Evolutionary conservation across 2,797 vertebrate species (phyloP).

Genomic region (Fringilla coelebs): DNA sequence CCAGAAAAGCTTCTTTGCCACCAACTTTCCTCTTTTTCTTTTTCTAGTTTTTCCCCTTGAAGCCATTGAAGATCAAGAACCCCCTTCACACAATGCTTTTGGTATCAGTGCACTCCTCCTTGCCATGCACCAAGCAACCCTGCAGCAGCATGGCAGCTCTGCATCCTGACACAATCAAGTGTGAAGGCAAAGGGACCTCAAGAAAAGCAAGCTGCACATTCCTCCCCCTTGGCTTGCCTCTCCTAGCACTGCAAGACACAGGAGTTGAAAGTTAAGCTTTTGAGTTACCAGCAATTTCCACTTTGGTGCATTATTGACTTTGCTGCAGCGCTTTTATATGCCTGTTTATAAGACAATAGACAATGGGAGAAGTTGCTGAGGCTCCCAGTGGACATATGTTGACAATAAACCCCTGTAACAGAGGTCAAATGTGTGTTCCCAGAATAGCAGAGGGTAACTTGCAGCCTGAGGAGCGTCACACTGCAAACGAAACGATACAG

Average conservation of each 20-base stretch:
- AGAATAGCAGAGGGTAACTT: slow-evolving; percentile 40
- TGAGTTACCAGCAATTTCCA: slow-evolving; percentile 32
- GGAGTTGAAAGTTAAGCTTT: slow-evolving; percentile 8
- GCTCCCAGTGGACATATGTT: slow-evolving; percentile 56
- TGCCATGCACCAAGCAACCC: accelerated
- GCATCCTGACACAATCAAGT: background rate
- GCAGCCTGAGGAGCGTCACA: background rate
- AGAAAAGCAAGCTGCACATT: background rate
- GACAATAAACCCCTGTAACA: slow-evolving; percentile 51
- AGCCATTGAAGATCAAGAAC: background rate
- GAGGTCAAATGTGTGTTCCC: slow-evolving; percentile 52
- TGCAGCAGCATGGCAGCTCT: background rate
- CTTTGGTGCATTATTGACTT: slow-evolving; percentile 19
- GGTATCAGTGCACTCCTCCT: background rate
- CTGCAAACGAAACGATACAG: background rate
- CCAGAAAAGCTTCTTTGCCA: background rate
- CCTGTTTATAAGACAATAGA: slow-evolving; percentile 62
- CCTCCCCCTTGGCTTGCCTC: background rate
- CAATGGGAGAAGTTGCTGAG: slow-evolving; percentile 59
- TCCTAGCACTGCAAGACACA: background rate
- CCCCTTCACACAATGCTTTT: background rate
- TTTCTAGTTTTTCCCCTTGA: background rate
- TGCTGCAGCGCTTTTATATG: slow-evolving; percentile 6
- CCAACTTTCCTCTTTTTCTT: background rate
- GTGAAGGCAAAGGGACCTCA: accelerated